Evolutionary conservation across 2,113 vertebrate genomes (phyloP).

Genomic region (Mixornis gularis): DNA sequence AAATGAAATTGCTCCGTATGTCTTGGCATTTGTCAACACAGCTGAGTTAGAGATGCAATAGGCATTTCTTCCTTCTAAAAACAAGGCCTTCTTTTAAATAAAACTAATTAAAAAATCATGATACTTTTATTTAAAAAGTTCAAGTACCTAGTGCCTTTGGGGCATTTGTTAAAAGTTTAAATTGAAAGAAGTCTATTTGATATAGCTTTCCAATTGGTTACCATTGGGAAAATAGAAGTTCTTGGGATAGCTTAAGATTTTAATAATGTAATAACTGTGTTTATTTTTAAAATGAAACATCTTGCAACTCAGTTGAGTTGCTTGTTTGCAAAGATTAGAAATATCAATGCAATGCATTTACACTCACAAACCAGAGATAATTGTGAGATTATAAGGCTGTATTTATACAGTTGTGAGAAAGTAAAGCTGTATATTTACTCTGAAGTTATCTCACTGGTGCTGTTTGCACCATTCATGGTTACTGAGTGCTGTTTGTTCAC

Average conservation of each 20-base stretch:
- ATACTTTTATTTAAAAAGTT: not conserved
- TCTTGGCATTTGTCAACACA: not conserved
- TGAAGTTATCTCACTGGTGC: not conserved
- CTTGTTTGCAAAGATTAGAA: conserved; percentile 37
- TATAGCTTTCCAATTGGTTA: not conserved
- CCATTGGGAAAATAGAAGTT: not conserved
- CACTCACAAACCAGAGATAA: not conserved
- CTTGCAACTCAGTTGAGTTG: conserved; percentile 23
- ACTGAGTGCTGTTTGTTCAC: not conserved
- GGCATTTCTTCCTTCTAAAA: not conserved
- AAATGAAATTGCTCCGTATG: not conserved
- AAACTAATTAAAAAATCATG: not conserved
- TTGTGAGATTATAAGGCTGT: not conserved
- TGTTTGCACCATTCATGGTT: not conserved
- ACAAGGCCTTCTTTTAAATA: not conserved
- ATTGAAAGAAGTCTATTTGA: not conserved
- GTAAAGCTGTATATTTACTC: conserved; percentile 29
- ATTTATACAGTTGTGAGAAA: not conserved
- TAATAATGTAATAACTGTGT: conserved; percentile 16
- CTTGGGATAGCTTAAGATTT: conserved; percentile 29
- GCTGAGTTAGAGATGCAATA: not conserved
- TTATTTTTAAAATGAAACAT: conserved; percentile 36
- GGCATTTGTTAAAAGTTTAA: not conserved
- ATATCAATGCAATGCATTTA: conserved; percentile 36
- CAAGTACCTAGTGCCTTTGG: not conserved